Percentiles rank a stretch among this genome's conserved stretches.
phyloP scores from a whole-genome alignment of 2,888 invertebrate genomes.

The Mesochorus sp. region DNA sequence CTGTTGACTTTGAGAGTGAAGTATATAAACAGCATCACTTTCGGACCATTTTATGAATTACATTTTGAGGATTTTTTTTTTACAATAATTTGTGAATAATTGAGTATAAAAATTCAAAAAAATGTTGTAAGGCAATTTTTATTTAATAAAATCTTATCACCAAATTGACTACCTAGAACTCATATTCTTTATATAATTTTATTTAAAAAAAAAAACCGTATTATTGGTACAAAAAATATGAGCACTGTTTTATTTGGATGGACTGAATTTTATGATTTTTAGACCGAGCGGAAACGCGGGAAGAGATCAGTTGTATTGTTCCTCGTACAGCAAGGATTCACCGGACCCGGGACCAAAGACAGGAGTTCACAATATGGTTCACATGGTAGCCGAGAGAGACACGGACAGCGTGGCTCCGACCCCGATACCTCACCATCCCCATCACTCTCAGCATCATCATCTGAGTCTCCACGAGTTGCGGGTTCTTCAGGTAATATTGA shows the following conservation, averaged over 20 bases:
- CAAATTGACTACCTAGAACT: neutral
- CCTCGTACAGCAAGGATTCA: slow-evolving; percentile 71
- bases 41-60: too few relatives aligned
- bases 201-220: neutral
- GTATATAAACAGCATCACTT: too few relatives aligned
- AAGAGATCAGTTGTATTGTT: slow-evolving; percentile 77
- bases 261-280: slow-evolving; percentile 41
- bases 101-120: too few relatives aligned
- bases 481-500: slow-evolving; percentile 85
- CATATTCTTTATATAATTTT: neutral
- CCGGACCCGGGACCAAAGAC: slow-evolving; percentile 73
- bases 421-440: slow-evolving; percentile 78
- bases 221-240: too few relatives aligned
- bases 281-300: slow-evolving; percentile 79
- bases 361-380: slow-evolving; percentile 76
- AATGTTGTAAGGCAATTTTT: neutral
- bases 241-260: slow-evolving; percentile 16
- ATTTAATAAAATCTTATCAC: neutral
- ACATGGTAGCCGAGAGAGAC: slow-evolving; percentile 84
- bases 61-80: too few relatives aligned
- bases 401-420: slow-evolving; percentile 83
- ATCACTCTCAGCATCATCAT: slow-evolving; percentile 85
- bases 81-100: too few relatives aligned
- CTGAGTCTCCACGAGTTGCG: slow-evolving; percentile 86
- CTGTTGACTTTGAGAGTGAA: too few relatives aligned